These are phyloP conservation scores for Anomalospiza imberbis DNA, from an alignment of 2,797 vertebrate genomes.

Conservation along the genomic window DNA sequence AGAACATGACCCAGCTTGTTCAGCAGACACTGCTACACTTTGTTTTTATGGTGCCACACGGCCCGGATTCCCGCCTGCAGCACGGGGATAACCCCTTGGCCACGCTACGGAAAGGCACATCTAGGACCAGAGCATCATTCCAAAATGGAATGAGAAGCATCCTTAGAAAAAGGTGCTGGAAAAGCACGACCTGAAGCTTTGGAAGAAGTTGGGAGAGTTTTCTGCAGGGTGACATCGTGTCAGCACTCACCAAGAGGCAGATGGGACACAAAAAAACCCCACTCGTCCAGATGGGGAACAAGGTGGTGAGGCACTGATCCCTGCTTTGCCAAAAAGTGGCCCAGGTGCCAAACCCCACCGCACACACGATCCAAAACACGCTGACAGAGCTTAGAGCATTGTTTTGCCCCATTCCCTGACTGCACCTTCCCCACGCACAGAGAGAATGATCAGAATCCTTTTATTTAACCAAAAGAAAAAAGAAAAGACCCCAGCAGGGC, in stretches of 20 bases:
- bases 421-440: fast-evolving
- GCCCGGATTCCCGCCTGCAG: not conserved
- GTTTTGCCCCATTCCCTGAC: not conserved
- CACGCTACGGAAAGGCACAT: fast-evolving
- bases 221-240: not conserved
- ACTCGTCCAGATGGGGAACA: not conserved
- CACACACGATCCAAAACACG: fast-evolving
- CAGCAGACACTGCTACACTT: not conserved
- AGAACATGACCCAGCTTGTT: constrained; percentile 34
- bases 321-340: not conserved
- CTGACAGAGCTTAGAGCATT: not conserved
- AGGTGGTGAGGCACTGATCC: not conserved
- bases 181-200: not conserved
- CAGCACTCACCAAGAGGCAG: not conserved
- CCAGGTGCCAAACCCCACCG: not conserved
- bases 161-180: not conserved
- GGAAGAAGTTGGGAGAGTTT: not conserved
- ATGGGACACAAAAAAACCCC: not conserved
- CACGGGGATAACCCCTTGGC: not conserved
- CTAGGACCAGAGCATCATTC: not conserved
- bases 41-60: not conserved
- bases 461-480: not conserved
- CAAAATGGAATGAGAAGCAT: not conserved
- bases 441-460: not conserved
- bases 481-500: not conserved